Percentiles rank a stretch among this genome's conserved stretches.
Conservation (phyloP, 2,888 invertebrate genomes). For the Prosapia bicincta region DNA sequence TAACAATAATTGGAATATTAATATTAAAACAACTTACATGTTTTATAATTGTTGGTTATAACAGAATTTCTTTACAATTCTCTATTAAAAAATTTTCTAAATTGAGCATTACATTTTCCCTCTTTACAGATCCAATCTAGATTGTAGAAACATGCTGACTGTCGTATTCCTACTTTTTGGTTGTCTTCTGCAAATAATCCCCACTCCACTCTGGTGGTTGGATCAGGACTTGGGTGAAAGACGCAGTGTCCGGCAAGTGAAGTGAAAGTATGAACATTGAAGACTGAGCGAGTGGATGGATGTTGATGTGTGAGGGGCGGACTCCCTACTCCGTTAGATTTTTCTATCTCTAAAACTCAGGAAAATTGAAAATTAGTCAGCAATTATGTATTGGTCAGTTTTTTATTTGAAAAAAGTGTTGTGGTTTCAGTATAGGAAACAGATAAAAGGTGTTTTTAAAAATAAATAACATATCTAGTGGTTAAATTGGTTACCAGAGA, state of each 20-base stretch:
- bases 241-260: constrained; percentile 31
- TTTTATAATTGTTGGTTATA: background rate
- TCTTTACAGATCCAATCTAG: constrained; percentile 37
- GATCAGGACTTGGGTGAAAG: constrained; percentile 37
- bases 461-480: constrained; percentile 29
- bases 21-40: background rate
- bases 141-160: constrained; percentile 35
- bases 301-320: constrained; percentile 28
- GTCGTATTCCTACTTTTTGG: constrained; percentile 40
- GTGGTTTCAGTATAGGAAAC: background rate
- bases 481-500: constrained; percentile 31
- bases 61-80: background rate
- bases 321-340: constrained; percentile 25
- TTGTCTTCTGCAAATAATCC: constrained; percentile 40
- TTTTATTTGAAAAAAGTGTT: background rate
- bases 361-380: constrained; percentile 15
- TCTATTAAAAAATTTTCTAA: constrained; percentile 2
- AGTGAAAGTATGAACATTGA: constrained; percentile 34
- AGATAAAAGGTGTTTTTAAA: background rate
- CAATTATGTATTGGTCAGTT: constrained; percentile 12
- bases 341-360: constrained; percentile 28
- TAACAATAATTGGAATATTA: too few relatives aligned
- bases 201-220: constrained; percentile 40
- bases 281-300: constrained; percentile 26
- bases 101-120: constrained; percentile 27